phyloP scores from a whole-genome alignment of 2,113 vertebrate genomes.

The Seriola dumerili region DNA sequence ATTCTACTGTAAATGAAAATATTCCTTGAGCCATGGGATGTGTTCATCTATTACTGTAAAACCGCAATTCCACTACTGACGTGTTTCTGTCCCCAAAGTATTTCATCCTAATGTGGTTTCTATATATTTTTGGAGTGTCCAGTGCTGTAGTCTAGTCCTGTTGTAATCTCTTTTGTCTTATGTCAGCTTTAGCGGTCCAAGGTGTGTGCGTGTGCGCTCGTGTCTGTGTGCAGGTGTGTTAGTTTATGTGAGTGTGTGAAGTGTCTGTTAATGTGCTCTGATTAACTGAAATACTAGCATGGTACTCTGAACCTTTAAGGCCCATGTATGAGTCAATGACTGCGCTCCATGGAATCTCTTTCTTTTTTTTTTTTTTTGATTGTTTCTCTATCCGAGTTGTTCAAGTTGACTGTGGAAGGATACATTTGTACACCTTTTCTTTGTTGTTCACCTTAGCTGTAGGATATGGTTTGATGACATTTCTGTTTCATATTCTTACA shows the following conservation, averaged over 20 bases:
- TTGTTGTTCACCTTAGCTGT: conserved; percentile 79
- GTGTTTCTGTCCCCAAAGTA: conserved; percentile 92
- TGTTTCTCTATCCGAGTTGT: conserved; percentile 78
- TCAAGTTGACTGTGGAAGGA: conserved; percentile 76
- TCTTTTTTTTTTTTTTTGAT: conserved; percentile 36
- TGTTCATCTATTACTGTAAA: conserved; percentile 98
- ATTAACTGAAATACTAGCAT: conserved; percentile 95
- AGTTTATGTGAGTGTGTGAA: conserved; percentile 55
- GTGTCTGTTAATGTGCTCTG: conserved; percentile 87
- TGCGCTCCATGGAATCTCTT: conserved; percentile 90
- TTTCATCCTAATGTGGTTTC: conserved; percentile 92
- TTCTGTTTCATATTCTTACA: conserved; percentile 75
- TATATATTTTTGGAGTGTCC: conserved; percentile 91
- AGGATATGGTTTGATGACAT: conserved; percentile 82
- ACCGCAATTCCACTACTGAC: conserved; percentile 98
- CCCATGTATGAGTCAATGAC: conserved; percentile 80
- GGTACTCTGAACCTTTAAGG: conserved; percentile 87
- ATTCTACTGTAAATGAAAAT: conserved; percentile 99
- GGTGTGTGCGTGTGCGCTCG: conserved; percentile 86
- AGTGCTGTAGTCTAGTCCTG: conserved; percentile 93
- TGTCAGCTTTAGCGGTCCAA: conserved; percentile 94
- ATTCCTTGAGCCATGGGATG: conserved; percentile 98
- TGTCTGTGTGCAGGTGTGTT: conserved; percentile 74
- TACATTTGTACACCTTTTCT: conserved; percentile 76
- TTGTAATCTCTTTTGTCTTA: conserved; percentile 92